A percentile compares a stretch with the other conserved stretches of the same genome.
Conservation (phyloP, 2,888 invertebrate genomes). For the Agrilus biguttatus region DNA sequence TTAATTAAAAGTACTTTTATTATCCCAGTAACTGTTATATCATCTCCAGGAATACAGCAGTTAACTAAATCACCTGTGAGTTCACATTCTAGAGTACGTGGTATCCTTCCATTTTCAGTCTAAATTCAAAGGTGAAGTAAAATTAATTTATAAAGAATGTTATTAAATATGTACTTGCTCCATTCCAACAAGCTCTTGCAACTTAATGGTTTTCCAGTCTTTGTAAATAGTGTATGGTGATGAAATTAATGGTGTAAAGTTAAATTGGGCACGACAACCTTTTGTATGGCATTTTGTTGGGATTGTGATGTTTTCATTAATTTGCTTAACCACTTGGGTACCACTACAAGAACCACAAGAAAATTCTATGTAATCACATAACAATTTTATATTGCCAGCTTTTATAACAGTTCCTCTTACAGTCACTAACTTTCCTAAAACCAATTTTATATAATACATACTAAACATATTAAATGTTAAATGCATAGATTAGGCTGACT, state of each 20-base stretch:
- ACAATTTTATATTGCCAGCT: slow-evolving; percentile 58
- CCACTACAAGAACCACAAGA: slow-evolving; percentile 53
- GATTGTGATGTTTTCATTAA: slow-evolving; percentile 40
- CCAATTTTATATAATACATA: slow-evolving; percentile 1
- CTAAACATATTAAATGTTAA: not conserved
- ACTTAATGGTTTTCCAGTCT: slow-evolving; percentile 65
- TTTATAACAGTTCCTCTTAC: slow-evolving; percentile 76
- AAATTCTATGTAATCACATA: slow-evolving; percentile 66
- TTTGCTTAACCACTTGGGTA: slow-evolving; percentile 52
- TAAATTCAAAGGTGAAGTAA: slow-evolving; percentile 21
- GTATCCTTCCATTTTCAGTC: slow-evolving; percentile 56
- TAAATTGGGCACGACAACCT: slow-evolving; percentile 43
- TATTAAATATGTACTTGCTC: slow-evolving; percentile 38
- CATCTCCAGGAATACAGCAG: slow-evolving; percentile 75
- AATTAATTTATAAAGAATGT: slow-evolving; percentile 4
- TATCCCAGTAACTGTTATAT: slow-evolving; percentile 73
- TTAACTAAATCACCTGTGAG: slow-evolving; percentile 71
- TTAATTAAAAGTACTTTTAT: slow-evolving; percentile 44
- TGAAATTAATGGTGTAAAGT: slow-evolving; percentile 46
- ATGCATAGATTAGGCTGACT: no score
- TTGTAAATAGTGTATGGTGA: slow-evolving; percentile 60
- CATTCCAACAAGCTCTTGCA: slow-evolving; percentile 63
- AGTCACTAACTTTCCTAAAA: slow-evolving; percentile 56
- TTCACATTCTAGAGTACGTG: slow-evolving; percentile 74
- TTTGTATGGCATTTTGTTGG: slow-evolving; percentile 42